phyloP scores from a whole-genome alignment of 2,113 vertebrate genomes.

The Poeciliopsis retropinna region DNA sequence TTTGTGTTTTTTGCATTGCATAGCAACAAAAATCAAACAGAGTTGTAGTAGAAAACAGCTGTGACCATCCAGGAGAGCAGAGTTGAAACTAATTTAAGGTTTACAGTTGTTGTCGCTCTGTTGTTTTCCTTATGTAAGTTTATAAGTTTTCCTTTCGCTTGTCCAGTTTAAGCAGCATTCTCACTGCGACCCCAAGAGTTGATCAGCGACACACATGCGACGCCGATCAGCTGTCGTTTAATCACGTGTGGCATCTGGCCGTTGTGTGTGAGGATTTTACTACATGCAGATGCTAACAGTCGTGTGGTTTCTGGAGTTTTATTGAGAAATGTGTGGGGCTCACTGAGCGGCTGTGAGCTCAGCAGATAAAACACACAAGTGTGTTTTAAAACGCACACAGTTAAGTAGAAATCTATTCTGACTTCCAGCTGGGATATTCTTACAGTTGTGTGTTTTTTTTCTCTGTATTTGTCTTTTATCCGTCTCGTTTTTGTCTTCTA shows the following conservation, averaged over 20 bases:
- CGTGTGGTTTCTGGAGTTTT: conserved; percentile 14
- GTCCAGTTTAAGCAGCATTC: conserved; percentile 19
- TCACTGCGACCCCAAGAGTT: conserved; percentile 7
- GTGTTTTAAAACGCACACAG: neutral
- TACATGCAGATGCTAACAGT: conserved; percentile 25
- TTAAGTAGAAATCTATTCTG: neutral
- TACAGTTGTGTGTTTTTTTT: conserved; percentile 16
- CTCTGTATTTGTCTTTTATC: neutral
- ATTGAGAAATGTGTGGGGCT: conserved; percentile 42
- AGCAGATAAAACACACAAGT: neutral
- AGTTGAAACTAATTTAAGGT: neutral
- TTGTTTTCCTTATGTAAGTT: neutral
- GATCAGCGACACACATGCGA: neutral
- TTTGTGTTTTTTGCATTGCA: no score
- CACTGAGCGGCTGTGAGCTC: conserved; percentile 18
- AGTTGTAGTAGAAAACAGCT: neutral
- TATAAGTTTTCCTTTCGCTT: neutral
- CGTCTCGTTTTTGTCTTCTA: conserved; percentile 9
- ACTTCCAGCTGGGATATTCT: conserved; percentile 17
- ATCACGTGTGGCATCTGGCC: neutral
- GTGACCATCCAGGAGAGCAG: neutral
- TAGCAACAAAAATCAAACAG: neutral
- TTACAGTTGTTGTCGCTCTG: neutral
- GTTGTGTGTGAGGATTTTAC: conserved; percentile 4
- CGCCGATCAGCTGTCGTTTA: conserved; percentile 29